A percentile compares a stretch with the other conserved stretches of the same genome.
These are phyloP conservation scores for Megaustenia siamemsis DNA, from an alignment of 2,888 invertebrate species.

Conservation along the genomic window DNA sequence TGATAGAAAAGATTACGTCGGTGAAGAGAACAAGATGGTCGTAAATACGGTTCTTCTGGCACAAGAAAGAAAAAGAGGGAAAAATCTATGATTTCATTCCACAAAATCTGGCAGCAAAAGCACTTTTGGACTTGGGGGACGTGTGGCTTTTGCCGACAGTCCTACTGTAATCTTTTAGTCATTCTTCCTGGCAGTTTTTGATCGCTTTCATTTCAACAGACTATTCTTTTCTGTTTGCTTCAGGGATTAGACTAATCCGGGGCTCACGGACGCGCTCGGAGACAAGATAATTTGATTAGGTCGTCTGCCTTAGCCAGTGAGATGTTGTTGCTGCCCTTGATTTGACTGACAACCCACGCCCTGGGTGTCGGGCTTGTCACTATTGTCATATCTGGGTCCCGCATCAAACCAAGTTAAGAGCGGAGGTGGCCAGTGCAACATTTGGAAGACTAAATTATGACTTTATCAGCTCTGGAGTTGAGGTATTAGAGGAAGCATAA, in stretches of 20 bases:
- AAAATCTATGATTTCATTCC: neutral
- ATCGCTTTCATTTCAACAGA: constrained; percentile 39
- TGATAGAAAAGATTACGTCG: too few species aligned
- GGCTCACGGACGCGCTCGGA: constrained; percentile 37
- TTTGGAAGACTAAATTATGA: too few species aligned
- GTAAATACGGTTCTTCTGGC: too few species aligned
- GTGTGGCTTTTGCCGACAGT: neutral
- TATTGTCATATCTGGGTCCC: constrained; percentile 13
- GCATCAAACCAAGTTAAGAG: constrained; percentile 4
- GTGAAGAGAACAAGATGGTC: too few species aligned
- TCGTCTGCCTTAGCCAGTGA: constrained; percentile 37
- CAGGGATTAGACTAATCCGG: constrained; percentile 49
- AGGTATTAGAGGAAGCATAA: too few species aligned
- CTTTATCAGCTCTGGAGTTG: too few species aligned
- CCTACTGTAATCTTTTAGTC: constrained; percentile 38
- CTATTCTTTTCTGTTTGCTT: constrained; percentile 43
- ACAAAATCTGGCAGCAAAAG: neutral
- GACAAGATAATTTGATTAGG: constrained; percentile 55
- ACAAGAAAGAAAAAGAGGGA: neutral
- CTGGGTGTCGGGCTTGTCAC: constrained; percentile 16
- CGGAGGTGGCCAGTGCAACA: neutral
- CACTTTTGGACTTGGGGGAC: neutral
- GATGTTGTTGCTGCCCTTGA: constrained; percentile 36
- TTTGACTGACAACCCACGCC: constrained; percentile 43
- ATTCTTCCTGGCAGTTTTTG: constrained; percentile 27